Evolutionary conservation across 2,113 vertebrate species (phyloP), one percentile per base, ranked within the genome.

Genomic region (Sakesphorus luctuosus): DNA sequence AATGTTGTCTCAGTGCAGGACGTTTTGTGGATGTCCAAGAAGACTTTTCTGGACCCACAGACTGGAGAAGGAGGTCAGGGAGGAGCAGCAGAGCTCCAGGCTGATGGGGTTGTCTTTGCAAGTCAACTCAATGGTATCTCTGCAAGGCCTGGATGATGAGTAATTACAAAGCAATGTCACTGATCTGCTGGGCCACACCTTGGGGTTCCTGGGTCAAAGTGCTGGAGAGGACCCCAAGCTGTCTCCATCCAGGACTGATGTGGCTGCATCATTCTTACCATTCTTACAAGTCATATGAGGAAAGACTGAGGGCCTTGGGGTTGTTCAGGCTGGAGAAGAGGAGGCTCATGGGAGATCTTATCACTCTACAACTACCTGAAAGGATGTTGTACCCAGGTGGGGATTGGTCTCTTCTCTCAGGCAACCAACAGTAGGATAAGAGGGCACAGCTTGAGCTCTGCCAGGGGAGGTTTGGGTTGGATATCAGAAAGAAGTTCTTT

Each of bases 1-100:
- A 78, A 5, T 2, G 43, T 46, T 40, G 33, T 28, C 36, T 36
- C 9, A 29, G 52, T 0, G 2, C 62, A 44, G 85, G 26, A 14
- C 0, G 0, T 25, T 72, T 8, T 61, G 29, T 59, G 52, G 74
- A 6, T 1, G 2, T 31, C 31, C 38, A 21, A 29, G 63, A 56
- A 14, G 33, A 50, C 19, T 12, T 14, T 79, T 24, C 44, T 59
- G 69, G 40, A 47, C 44, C 82, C 12, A 10, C 1, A 33, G 43
- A 17, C 8, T 13, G 31, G 47, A 44, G 25, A 43, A 31, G 68
- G 46, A 81, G 75, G 29, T 11, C 21, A 33, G 61, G 29, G 63
- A 88, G 71, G 44, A 82, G 78, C 62, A 72, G 84, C 44, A 75
- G 31, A 15, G 31, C 49, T 76, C 56, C 21, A 9, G 4, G 49